Conservation (phyloP, 2,797 vertebrate genomes). For the Hemitrygon akajei region DNA sequence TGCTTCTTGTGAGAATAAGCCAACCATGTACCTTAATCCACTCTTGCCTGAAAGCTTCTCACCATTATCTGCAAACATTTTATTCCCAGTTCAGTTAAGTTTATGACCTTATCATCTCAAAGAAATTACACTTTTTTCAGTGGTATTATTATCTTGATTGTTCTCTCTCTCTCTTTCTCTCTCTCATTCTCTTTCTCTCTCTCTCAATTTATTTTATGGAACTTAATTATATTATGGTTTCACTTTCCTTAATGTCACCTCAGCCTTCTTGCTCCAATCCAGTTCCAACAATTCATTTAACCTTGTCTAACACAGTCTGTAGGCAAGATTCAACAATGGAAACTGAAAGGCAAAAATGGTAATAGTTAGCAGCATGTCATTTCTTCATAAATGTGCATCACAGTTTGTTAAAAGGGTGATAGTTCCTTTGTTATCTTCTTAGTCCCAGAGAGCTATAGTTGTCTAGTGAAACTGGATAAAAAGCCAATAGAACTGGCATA, state of each 20-base stretch:
- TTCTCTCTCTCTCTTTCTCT: background rate
- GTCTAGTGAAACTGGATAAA: background rate
- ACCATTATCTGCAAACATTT: background rate
- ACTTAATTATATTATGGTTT: background rate
- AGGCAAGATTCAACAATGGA: background rate
- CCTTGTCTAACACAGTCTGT: no score
- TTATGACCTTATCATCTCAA: background rate
- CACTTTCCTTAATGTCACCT: background rate
- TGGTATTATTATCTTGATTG: background rate
- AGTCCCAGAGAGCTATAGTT: background rate
- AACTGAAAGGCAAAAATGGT: background rate
- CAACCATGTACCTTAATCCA: background rate
- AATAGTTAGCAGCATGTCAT: background rate
- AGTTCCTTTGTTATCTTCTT: background rate
- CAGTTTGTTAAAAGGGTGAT: background rate
- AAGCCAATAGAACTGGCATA: background rate
- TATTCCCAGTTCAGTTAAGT: background rate
- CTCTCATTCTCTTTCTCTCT: background rate
- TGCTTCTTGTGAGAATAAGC: background rate
- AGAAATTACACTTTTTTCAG: background rate
- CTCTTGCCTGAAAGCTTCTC: background rate
- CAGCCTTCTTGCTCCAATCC: no score
- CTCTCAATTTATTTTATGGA: background rate
- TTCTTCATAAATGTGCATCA: background rate
- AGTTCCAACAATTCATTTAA: background rate